Percentiles rank a stretch among this genome's conserved stretches.
Conservation (phyloP, 1,140 invertebrate genomes). For the Druon quercuslanigerum region DNA sequence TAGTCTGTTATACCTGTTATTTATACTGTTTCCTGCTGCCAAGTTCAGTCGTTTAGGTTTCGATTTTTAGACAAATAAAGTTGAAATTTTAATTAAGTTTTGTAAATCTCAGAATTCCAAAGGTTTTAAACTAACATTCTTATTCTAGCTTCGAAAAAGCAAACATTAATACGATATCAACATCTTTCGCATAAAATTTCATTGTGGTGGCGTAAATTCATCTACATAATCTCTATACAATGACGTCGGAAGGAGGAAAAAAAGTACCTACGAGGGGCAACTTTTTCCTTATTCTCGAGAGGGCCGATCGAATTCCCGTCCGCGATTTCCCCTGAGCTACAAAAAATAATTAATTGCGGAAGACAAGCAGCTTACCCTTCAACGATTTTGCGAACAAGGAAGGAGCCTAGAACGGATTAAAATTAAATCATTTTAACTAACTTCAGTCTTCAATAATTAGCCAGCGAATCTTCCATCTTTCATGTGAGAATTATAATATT, state of each 20-base stretch:
- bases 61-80: too few relatives aligned
- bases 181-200: conserved; percentile 44
- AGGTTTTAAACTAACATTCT: too few relatives aligned
- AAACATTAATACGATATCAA: conserved; percentile 68
- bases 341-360: conserved; percentile 22
- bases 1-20: too few relatives aligned
- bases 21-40: too few relatives aligned
- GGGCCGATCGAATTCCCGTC: background rate
- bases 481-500: background rate
- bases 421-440: conserved; percentile 21
- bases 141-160: background rate
- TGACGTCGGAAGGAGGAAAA: conserved; percentile 48
- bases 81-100: too few relatives aligned
- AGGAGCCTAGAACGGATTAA: conserved; percentile 1
- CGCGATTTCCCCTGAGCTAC: conserved; percentile 26
- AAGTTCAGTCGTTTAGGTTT: too few relatives aligned
- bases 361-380: conserved; percentile 13
- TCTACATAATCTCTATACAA: conserved; percentile 70
- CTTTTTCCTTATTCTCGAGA: background rate
- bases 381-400: background rate
- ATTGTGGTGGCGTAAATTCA: conserved; percentile 49
- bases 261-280: conserved; percentile 41
- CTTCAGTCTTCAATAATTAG: conserved; percentile 6
- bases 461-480: background rate
- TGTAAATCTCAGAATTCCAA: too few relatives aligned